phyloP scores from a whole-genome alignment of 37 sponge, comb jelly and placozoan genomes.

The Spongilla lacustris region DNA sequence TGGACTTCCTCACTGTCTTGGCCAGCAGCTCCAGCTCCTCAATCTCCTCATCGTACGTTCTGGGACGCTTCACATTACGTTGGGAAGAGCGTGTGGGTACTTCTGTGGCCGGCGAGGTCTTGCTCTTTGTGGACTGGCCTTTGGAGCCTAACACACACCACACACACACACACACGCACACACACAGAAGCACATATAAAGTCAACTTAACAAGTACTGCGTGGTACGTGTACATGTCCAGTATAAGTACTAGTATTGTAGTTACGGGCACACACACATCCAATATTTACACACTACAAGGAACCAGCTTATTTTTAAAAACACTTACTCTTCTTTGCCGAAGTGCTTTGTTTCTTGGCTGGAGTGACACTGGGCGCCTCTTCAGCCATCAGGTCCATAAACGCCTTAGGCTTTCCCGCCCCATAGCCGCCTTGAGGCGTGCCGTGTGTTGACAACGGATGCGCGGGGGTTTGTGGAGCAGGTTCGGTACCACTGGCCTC shows the following conservation, averaged over 20 bases:
- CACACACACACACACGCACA: conserved; percentile 42
- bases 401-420: conserved; percentile 46
- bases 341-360: conserved; percentile 11
- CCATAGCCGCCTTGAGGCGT: conserved; percentile 8
- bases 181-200: background rate
- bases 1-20: conserved; percentile 26
- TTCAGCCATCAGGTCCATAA: conserved; percentile 13
- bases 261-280: conserved; percentile 10
- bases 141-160: conserved; percentile 6
- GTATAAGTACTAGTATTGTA: too few species aligned
- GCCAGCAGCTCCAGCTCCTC: conserved; percentile 32
- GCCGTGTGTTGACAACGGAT: background rate
- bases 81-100: conserved; percentile 45
- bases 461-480: background rate
- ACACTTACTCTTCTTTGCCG: conserved; percentile 16
- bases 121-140: background rate
- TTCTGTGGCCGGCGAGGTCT: background rate
- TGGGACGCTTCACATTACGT: conserved; percentile 55
- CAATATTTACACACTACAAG: background rate
- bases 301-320: background rate
- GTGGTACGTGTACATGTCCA: too few species aligned
- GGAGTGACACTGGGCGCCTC: background rate
- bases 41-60: conserved; percentile 69
- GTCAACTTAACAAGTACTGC: conserved; percentile 25
- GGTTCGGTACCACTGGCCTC: background rate